These are phyloP conservation scores for Laticauda laticaudata DNA, from an alignment of 2,113 vertebrate species.

Conservation along the genomic window DNA sequence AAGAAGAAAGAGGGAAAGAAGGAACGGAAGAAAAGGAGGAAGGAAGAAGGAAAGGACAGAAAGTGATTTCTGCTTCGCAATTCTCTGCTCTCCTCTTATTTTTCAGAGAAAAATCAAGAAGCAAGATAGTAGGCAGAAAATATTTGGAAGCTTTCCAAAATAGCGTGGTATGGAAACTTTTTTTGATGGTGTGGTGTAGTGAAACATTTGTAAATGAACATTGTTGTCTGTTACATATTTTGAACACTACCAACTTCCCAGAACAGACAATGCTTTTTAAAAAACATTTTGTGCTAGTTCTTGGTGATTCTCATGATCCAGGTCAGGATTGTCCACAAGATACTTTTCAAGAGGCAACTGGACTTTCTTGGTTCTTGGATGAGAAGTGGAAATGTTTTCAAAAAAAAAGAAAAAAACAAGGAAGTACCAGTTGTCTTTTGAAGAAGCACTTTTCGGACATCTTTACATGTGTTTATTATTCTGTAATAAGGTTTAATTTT, in stretches of 20 bases:
- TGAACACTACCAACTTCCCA: no score
- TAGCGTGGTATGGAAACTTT: background rate
- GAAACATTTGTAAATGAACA: background rate
- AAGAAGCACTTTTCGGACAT: background rate
- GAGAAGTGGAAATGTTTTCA: no score
- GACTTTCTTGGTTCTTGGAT: no score
- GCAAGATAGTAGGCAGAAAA: background rate
- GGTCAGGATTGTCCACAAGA: no score
- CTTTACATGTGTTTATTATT: background rate
- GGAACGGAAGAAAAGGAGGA: background rate
- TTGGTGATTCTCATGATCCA: no score
- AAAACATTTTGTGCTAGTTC: no score
- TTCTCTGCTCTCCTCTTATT: background rate
- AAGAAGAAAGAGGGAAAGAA: background rate
- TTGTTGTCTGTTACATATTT: background rate
- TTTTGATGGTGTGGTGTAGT: no score
- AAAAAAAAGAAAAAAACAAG: background rate
- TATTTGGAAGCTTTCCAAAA: background rate
- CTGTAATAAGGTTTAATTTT: background rate
- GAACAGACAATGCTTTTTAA: background rate
- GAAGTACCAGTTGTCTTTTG: background rate
- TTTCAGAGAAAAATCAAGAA: constrained; percentile 8
- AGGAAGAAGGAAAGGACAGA: background rate
- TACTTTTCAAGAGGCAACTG: no score
- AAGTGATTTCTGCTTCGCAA: background rate